phyloP scores from a whole-genome alignment of 2,113 vertebrate genomes.

The Gorsachius goisagi region DNA sequence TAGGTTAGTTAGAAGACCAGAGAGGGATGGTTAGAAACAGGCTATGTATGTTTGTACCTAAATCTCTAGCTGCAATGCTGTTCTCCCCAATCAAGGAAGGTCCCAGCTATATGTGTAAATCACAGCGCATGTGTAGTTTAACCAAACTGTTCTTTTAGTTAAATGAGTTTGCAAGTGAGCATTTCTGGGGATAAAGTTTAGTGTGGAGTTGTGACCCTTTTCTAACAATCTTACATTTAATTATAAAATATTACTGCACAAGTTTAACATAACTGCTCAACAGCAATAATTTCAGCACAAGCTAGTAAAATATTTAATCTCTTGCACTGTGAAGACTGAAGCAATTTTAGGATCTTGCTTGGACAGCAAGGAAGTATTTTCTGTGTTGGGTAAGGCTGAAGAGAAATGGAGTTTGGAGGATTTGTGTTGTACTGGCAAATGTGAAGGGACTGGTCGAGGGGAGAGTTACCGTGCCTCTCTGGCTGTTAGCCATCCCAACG shows the following conservation, averaged over 20 bases:
- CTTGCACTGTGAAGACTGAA: not conserved
- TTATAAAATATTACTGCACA: not conserved
- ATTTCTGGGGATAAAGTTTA: not conserved
- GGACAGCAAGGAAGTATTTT: not conserved
- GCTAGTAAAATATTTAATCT: not conserved
- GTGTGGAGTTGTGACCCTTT: not conserved
- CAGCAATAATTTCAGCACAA: not conserved
- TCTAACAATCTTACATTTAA: not conserved
- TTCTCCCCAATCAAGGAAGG: not conserved
- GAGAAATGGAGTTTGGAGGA: not conserved
- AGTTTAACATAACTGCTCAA: not conserved
- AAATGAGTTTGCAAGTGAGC: not conserved
- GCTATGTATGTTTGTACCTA: not conserved
- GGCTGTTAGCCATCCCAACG: not conserved
- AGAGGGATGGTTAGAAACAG: not conserved
- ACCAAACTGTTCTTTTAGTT: not conserved
- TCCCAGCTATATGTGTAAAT: not conserved
- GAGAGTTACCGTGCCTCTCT: not conserved
- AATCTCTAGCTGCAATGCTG: not conserved
- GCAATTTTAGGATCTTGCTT: not conserved
- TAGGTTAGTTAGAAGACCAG: not conserved
- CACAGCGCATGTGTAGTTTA: fast-evolving
- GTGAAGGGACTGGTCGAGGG: not conserved
- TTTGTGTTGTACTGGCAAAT: not conserved
- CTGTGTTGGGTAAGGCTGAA: not conserved